Percentiles rank a stretch among this genome's conserved stretches.
Evolutionary conservation across 2,113 vertebrate species (phyloP).

Genomic region (Hyaena hyaena): DNA sequence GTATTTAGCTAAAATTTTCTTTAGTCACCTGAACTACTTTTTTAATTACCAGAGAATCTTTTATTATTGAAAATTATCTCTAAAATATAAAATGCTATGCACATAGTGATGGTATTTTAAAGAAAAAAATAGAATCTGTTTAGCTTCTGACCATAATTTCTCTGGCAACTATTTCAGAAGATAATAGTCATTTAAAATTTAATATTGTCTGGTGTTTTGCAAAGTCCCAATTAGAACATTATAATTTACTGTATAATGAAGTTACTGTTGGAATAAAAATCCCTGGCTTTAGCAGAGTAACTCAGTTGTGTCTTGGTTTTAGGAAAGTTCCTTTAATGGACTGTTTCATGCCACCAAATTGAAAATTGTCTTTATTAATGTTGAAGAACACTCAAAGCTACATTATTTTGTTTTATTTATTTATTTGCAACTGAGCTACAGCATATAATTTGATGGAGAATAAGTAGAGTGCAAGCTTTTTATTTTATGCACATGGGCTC

Average conservation of each 20-base stretch:
- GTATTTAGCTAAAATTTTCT: constrained; percentile 57
- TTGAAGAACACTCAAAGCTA: not conserved
- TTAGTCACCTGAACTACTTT: constrained; percentile 31
- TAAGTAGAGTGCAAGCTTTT: constrained; percentile 43
- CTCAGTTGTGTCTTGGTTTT: constrained; percentile 63
- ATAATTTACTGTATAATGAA: constrained; percentile 59
- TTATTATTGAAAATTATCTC: constrained; percentile 68
- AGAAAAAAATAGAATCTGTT: constrained; percentile 45
- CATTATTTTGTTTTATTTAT: constrained; percentile 24
- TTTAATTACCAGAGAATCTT: constrained; percentile 69
- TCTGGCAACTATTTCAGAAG: constrained; percentile 59
- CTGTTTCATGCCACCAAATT: constrained; percentile 63
- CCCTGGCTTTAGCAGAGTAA: constrained; percentile 19
- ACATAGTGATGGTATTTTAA: constrained; percentile 43
- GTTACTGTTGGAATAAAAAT: constrained; percentile 59
- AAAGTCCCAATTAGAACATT: constrained; percentile 73
- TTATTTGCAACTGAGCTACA: not conserved
- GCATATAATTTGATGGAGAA: not conserved
- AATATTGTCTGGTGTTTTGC: constrained; percentile 65
- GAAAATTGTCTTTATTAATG: constrained; percentile 52
- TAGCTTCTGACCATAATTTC: constrained; percentile 62
- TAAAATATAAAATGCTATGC: constrained; percentile 57
- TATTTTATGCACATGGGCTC: constrained; percentile 33
- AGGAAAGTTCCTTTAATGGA: constrained; percentile 32
- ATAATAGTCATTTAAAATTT: constrained; percentile 67